These are phyloP conservation scores for Unio pictorum DNA, from an alignment of 2,888 invertebrate genomes.

Conservation along the genomic window DNA sequence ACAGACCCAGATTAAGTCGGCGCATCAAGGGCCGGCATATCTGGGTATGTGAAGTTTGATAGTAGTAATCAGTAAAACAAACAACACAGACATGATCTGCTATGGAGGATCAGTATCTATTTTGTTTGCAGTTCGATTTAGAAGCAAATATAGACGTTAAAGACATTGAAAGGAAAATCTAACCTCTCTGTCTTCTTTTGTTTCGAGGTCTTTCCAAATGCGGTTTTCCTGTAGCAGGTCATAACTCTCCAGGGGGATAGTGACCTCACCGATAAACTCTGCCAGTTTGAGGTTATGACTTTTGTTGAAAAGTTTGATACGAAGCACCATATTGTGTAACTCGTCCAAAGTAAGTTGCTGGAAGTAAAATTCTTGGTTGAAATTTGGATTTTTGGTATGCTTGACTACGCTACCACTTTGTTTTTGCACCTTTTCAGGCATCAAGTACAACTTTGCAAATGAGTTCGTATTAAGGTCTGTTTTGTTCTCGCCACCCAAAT, in stretches of 20 bases:
- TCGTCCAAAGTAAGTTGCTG: conserved; percentile 69
- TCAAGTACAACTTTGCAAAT: conserved; percentile 69
- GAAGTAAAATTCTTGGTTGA: conserved; percentile 72
- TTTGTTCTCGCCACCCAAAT: conserved; percentile 67
- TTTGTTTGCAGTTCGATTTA: too few relatives aligned
- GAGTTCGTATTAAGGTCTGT: conserved; percentile 68
- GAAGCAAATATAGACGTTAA: too few relatives aligned
- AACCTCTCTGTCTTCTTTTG: conserved; percentile 52
- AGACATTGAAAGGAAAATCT: background rate
- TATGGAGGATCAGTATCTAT: too few relatives aligned
- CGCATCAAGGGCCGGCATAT: too few relatives aligned
- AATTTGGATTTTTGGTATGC: conserved; percentile 69
- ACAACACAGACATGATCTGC: too few relatives aligned
- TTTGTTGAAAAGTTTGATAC: conserved; percentile 70
- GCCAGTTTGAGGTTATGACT: conserved; percentile 66
- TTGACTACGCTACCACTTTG: conserved; percentile 67
- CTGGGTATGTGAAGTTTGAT: too few relatives aligned
- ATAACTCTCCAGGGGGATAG: conserved; percentile 68
- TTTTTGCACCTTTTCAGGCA: conserved; percentile 72
- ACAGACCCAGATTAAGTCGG: too few relatives aligned
- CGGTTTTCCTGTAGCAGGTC: conserved; percentile 70
- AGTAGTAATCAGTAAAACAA: too few relatives aligned
- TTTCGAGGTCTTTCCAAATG: conserved; percentile 70
- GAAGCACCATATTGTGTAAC: conserved; percentile 64
- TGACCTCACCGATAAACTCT: conserved; percentile 70